These are phyloP conservation scores for Athalia circularis DNA, from an alignment of 2,888 invertebrate species.

Conservation along the genomic window DNA sequence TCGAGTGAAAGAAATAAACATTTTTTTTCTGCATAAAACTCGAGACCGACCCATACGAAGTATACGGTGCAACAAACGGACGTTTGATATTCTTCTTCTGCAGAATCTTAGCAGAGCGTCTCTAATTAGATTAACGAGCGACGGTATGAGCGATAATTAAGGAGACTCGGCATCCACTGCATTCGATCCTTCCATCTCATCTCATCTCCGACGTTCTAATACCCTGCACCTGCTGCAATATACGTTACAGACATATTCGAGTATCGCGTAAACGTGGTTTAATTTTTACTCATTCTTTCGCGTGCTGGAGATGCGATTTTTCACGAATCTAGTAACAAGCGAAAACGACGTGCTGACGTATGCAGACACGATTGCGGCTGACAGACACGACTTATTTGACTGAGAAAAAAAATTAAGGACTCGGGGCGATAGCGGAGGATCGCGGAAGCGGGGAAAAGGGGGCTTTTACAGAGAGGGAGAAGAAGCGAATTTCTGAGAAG, in stretches of 20 bases:
- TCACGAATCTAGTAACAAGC: neutral
- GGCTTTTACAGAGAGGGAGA: neutral
- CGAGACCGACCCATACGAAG: no score
- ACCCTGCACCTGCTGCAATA: no score
- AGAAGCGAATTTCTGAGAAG: constrained; percentile 66
- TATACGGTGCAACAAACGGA: neutral
- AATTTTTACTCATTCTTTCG: no score
- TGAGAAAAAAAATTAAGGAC: constrained; percentile 10
- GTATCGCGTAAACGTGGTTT: no score
- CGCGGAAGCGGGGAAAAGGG: neutral
- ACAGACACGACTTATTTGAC: constrained; percentile 29
- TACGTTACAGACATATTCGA: no score
- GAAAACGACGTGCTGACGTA: constrained; percentile 32
- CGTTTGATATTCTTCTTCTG: constrained; percentile 27
- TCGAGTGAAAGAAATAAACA: no score
- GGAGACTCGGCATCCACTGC: constrained; percentile 56
- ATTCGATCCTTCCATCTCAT: constrained; percentile 38
- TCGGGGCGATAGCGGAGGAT: neutral
- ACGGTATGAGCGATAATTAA: constrained; percentile 64
- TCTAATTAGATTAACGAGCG: constrained; percentile 68
- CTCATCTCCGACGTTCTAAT: neutral
- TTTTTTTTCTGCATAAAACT: neutral
- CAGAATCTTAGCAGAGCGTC: constrained; percentile 60
- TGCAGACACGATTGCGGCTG: constrained; percentile 10
- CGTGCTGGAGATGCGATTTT: no score